A percentile compares a stretch with the other conserved stretches of the same genome.
phyloP scores from a whole-genome alignment of 92 coral and sea anemone genomes.

The Palythoa caribaeorum region DNA sequence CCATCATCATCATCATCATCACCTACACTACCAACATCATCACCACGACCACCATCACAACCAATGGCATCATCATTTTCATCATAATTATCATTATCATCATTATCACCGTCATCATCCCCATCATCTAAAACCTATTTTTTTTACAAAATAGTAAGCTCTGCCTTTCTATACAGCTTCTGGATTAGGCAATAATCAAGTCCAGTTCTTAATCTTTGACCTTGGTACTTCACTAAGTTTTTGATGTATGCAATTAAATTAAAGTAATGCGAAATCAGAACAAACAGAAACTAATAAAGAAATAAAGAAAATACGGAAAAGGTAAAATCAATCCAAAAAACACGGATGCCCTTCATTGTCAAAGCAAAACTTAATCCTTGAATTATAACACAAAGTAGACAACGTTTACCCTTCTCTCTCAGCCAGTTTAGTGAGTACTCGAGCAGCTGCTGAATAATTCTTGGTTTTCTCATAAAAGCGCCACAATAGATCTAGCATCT shows the following conservation, averaged over 20 bases:
- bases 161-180: no score
- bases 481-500: constrained; percentile 92
- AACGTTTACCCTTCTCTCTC: constrained; percentile 91
- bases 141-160: no score
- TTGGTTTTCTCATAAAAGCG: constrained; percentile 93
- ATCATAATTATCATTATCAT: no score
- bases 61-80: no score
- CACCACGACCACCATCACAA: no score
- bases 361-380: background rate
- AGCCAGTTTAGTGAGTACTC: constrained; percentile 92
- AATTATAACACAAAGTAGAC: background rate
- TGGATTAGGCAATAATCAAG: background rate
- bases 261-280: background rate
- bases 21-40: no score
- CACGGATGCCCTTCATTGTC: no score
- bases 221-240: background rate
- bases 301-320: background rate
- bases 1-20: no score
- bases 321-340: background rate
- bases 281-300: background rate
- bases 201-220: background rate
- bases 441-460: constrained; percentile 96
- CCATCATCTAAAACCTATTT: no score
- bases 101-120: no score
- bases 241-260: background rate